Base-by-base conservation (phyloP, 2,888 invertebrate species). In the Tupiocoris notatus region DNA sequence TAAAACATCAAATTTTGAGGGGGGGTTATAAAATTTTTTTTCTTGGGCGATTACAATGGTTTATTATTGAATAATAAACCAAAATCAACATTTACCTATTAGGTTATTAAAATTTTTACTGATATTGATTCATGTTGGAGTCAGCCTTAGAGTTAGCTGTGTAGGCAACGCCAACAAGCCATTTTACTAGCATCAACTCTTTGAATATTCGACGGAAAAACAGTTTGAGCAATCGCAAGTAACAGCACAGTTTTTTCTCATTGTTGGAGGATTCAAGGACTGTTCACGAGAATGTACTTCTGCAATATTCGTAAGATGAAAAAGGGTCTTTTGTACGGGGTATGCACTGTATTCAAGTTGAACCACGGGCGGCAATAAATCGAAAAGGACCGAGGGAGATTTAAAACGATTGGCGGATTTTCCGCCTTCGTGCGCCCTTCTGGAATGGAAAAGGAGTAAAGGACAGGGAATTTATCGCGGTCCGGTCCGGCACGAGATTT, bases 391-490 rank as follows among this genome's bases (percentile, higher is more conserved):
- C 12, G 65, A 57, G 23, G 56, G 18, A 20, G 67, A 67, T 67
- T 67, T 67, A 67, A 67, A 67, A 67, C 67, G 67, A 56, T 67
- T 20, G 67, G 67, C 67, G 67, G 56, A 67, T 67, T 67, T 67
- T 67, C 67, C 67, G 56, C 67, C 67, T 65, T 67, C 67, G 67
- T 67, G 67, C 67, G 23, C 67, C 22, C 67, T 67, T 67, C 56
- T 17, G 54, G 25, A 65, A 39, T 1, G 64, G 25, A n/a, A 12
- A 20, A 9, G 25, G 39, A 24, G 25, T 18, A n/a, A n/a, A 65
- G 39, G 39, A 12, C 12, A 39, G 39, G 39, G 39, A 39, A 39
- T 39, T 39, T 39, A 39, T 39, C 39, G 39, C 12, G 39, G n/a
- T n/a, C n/a, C n/a, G n/a, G n/a, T n/a, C n/a, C n/a, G n/a, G n/a